Conservation (phyloP, 23 tunicate genomes). For the Styela plicata region DNA sequence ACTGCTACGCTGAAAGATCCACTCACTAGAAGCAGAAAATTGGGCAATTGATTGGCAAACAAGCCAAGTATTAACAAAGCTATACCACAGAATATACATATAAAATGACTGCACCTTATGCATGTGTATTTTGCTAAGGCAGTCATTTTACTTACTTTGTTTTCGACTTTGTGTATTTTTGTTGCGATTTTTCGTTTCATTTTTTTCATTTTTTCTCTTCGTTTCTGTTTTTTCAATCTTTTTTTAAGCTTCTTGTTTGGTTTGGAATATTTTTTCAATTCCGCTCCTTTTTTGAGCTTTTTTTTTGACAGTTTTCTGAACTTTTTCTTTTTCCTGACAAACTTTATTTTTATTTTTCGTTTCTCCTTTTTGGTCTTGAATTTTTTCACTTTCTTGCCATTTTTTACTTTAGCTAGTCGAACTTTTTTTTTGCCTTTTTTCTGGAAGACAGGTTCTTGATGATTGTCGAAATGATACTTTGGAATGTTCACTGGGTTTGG, state of each 20-base stretch:
- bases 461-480: not conserved
- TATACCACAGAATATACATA: constrained; percentile 34
- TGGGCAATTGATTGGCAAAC: constrained; percentile 29
- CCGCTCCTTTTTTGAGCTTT: not conserved
- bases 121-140: not conserved
- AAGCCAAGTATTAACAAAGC: constrained; percentile 43
- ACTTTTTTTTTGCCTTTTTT: too few species aligned
- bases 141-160: constrained; percentile 24
- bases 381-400: not conserved
- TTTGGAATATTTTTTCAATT: not conserved
- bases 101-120: not conserved
- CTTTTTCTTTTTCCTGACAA: not conserved
- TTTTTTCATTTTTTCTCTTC: not conserved
- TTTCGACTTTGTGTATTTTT: constrained; percentile 32
- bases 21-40: constrained; percentile 28
- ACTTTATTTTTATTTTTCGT: constrained; percentile 4
- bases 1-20: constrained; percentile 31
- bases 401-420: not conserved
- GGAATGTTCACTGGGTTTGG: too few species aligned
- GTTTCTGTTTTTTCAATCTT: not conserved
- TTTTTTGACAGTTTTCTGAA: not conserved
- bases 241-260: constrained; percentile 25
- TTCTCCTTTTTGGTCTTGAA: not conserved
- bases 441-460: not conserved
- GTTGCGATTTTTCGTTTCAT: not conserved